Evolutionary conservation across 2,797 vertebrate species (phyloP), one percentile per base, ranked within the genome.

Genomic region (Arnoldichthys spilopterus): DNA sequence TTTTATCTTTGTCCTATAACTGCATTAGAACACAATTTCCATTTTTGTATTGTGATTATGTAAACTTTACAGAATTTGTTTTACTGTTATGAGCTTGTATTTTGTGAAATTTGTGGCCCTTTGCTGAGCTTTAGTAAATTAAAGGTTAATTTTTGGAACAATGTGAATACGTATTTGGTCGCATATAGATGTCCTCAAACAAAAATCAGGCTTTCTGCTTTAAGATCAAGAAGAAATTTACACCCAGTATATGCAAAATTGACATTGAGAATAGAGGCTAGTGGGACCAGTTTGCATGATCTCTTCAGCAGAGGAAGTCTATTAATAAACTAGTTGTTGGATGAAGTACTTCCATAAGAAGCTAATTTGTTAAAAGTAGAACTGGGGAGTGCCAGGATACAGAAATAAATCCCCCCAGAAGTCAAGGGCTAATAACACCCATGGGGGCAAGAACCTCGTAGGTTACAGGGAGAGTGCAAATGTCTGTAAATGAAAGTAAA

Each of bases 401-500:
- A 12, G 18, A 11, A 37, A 63, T 34, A 63, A 37, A 37, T 63
- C 61, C 18, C 61, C 18, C 59, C 28, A 37, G 20, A 37, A 4
- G 16, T 63, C 32, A 63, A 63, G 30, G 30, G 61, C 61, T 63
- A 63, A 63, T 63, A 37, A 37, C 18, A 11, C 61, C 16, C 59
- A 61, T 6, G 13, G 9, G 26, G 26, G 26, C 58, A 61, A 2
- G 7, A 18, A 20, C 61, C 16, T 20, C 8, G 61, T 63, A 18
- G 20, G 61, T 63, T 63, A 32, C 28, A 32, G 18, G 15, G 8
- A 3, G 61, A 37, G 7, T n/a, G 59, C 16, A 18, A 63, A 37
- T n/a, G 9, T 20, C 30, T 62, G 26, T 61, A 61, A 34, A 18
- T 11, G 30, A 18, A 37, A 63, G 61, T 13, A 37, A 63, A 63